Evolutionary conservation across 2,797 vertebrate genomes (phyloP), one percentile per base, ranked within the genome.

Genomic region (Girardinus metallicus): DNA sequence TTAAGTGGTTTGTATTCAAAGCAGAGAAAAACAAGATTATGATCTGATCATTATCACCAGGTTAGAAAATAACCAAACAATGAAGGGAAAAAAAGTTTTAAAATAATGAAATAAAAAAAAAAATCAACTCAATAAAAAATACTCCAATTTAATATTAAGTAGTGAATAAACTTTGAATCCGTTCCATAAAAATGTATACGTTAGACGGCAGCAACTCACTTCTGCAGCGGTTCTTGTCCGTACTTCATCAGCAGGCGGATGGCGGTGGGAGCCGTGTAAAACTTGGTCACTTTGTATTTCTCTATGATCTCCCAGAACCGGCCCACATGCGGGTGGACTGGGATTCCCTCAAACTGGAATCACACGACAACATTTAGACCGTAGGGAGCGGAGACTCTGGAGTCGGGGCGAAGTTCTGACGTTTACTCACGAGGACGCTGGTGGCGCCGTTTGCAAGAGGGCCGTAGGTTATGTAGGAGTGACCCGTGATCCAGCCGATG

Each of bases 401-500:
- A 57, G n/a, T 12, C 26, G 2, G 23, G 34, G 5, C 5, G 41
- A 5, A 16, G 15, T 23, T 26, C 26, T 7, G 31, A 57, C 23
- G 5, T 36, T 41, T 9, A 90, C 95, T 93, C 75, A 96, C 96
- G 0, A 96, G 89, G 11, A 96, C 91, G 1, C 96, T 95, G 0
- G 95, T 96, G 5, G 95, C 96, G 0, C 95, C 96, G 2, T 96
- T 96, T 15, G 96, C 96, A 2, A 96, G 92, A 0, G 96, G 96
- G 4, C 96, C 96, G 1, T 96, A 96, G 18, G 92, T 91, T 91
- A 96, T 95, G 93, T 96, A 96, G 80, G 96, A 96, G 92, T 96
- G 96, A 5, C 96, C 96, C 7, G 96, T 96, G 89, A 96, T 96
- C 96, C 96, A 96, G 86, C 96, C 96, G 62, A 96, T 95, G 90